Base-by-base conservation (phyloP, 2,888 invertebrate species). In the Scaeva pyrastri region DNA sequence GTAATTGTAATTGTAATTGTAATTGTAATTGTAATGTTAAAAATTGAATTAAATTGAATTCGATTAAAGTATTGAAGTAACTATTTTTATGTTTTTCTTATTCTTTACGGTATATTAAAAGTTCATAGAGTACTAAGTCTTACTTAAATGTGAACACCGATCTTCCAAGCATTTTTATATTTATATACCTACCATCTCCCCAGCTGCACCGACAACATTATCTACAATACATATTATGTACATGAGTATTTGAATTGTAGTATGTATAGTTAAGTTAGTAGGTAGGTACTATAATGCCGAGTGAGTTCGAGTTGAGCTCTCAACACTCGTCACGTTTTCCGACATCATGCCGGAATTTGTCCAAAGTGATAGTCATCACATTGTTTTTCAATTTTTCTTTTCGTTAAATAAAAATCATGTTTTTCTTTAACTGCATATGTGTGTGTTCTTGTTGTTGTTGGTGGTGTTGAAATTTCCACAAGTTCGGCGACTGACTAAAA, bases 311-410 rank as follows among this genome's bases (percentile, higher is more conserved):
- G 60, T 60, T 60, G 12, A 60, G 82, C 73, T 81, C 73, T 81
- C 55, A 78, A 71, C 77, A 86, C 82, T 86, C 82, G 86, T 86
- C 86, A 86, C 86, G 86, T 86, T 86, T 86, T 74, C 74, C 86
- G 86, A 86, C 86, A 86, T 82, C 86, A 86, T 86, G 86, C 86
- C 86, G 86, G 86, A 86, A 86, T 86, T 86, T 86, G 86, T 86
- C 86, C 86, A 86, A 86, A 86, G 86, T 86, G 86, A 86, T 86
- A 86, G 86, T 77, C 82, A 86, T 86, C 86, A 78, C 86, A 82
- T 86, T 86, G 86, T 86, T 78, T 86, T 82, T 68, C 52, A 82
- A 74, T 77, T 81, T 82, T 82, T 68, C 62, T 73, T 77, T 81
- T 58, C 62, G 21, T 36, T 26, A 10, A 70, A 55, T 36, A 31